Base-by-base conservation (phyloP, 2,888 invertebrate genomes). In the Heliconius charithonia region DNA sequence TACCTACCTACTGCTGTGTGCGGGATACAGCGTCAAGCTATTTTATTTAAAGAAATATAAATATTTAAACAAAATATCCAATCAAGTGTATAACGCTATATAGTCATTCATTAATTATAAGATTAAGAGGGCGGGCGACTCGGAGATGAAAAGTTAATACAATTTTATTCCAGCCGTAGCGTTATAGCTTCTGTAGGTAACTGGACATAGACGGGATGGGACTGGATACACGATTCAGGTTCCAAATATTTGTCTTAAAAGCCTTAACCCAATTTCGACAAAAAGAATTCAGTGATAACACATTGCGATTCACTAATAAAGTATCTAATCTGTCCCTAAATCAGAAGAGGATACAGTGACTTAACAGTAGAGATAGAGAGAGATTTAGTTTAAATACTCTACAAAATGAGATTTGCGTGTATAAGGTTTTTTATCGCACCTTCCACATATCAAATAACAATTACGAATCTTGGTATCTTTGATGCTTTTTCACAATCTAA, bases 111-210 rank as follows among this genome's bases (percentile, higher is more conserved):
- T 74, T 63, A 62, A 63, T 63, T 63, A 63, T 25, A 25, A 73
- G 37, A 62, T 73, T 62, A 73, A 71, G 41, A 41, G 22, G 74
- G 41, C 74, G 63, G 74, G 25, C 74, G 62, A 74, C 27, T 63
- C 74, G 74, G 41, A 74, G 74, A 74, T 74, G 63, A 63, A 74
- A 74, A 41, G 27, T 74, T 63, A 74, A 74, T 27, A 41, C 63
- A 63, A 74, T 74, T 74, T 63, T 25, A 74, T 62, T 37, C 74
- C 22, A 27, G n/a, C 72, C 63, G 12, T 27, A 41, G 25, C 16
- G 19, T 25, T 63, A 62, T 25, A 27, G 63, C 41, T 63, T 22
- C 63, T 41, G 62, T 73, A 25, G 62, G 25, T 41, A 63, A 41
- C 59, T 73, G 73, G 73, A 73, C 41, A 37, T 73, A 12, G 62